Base-by-base conservation (phyloP, 2,888 invertebrate species). In the Drosophila ezoana region DNA sequence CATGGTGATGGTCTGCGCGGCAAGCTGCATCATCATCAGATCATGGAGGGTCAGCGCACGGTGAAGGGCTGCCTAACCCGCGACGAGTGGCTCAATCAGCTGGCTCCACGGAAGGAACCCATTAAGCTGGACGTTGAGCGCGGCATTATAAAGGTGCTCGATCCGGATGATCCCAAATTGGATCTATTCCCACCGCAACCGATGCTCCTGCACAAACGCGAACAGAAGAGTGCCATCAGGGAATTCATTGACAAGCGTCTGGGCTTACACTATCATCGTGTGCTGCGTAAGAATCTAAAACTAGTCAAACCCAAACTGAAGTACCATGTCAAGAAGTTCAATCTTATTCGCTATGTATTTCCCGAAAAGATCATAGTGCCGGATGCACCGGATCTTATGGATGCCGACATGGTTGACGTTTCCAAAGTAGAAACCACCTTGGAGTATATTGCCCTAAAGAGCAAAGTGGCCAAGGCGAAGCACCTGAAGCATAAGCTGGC, bases 251-350 rank as follows among this genome's bases (percentile, higher is more conserved):
- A 61, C 0, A 87, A 90, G 45, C 87, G 82, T 0, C 38, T 91
- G 23, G 91, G 91, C 0, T 63, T 78, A 0, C 91, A 91, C 38
- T 91, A 92, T 63, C 85, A 91, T 18, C 86, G 89, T 0, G 65
- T 73, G 9, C 63, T 83, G 2, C 84, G 87, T 18, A 91, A 89
- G 72, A 89, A 89, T 4, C 52, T 91, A 0, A 89, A 89, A 56
- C 68, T 91, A 1, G 87, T 86, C 13, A 89, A 90, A 33, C 92
- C 91, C 0, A 87, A 80, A 14, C 58, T 90, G 3, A 74, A 73
- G 9, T 88, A 90, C 10, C 80, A 86, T 10, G 89, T 91, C 0
- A 90, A 84, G 33, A 92, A 92, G 59, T 92, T 92, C 14, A 92
- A 91, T 65, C 72, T 92, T n/a, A 91, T 91, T 10, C 87, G 89